phyloP scores from a whole-genome alignment of 2,888 invertebrate genomes.

The Hypselothyrea guttata region DNA sequence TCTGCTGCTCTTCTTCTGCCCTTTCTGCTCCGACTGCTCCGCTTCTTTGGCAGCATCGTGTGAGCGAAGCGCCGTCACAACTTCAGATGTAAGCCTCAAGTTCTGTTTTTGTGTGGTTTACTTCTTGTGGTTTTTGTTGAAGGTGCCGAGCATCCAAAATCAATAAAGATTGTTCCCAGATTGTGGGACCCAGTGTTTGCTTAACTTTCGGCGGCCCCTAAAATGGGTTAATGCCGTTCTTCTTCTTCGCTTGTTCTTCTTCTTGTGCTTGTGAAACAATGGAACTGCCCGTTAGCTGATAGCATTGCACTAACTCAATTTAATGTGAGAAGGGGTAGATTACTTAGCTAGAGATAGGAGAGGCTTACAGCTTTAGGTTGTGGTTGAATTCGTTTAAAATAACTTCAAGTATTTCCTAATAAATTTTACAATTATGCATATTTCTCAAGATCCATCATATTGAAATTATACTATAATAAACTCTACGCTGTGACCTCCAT shows the following conservation, averaged over 20 bases:
- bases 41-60: slow-evolving; percentile 40
- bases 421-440: no score
- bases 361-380: no score
- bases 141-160: slow-evolving; percentile 65
- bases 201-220: slow-evolving; percentile 48
- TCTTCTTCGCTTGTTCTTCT: background rate
- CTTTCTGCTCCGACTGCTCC: slow-evolving; percentile 7
- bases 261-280: slow-evolving; percentile 51
- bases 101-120: slow-evolving; percentile 16
- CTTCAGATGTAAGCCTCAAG: slow-evolving; percentile 27
- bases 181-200: slow-evolving; percentile 54
- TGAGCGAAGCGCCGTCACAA: slow-evolving; percentile 65
- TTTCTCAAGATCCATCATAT: no score
- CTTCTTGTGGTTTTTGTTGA: slow-evolving; percentile 13
- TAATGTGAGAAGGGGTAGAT: slow-evolving; percentile 30
- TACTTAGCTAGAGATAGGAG: slow-evolving; percentile 16
- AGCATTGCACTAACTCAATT: slow-evolving; percentile 44
- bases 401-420: no score
- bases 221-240: slow-evolving; percentile 65
- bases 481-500: background rate
- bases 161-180: slow-evolving; percentile 70
- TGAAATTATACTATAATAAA: no score
- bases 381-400: no score
- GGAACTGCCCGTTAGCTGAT: slow-evolving; percentile 60
- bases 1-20: slow-evolving; percentile 2